Evolutionary conservation across 2,113 vertebrate species (phyloP), one percentile per base, ranked within the genome.

Genomic region (Phyllopteryx taeniolatus): DNA sequence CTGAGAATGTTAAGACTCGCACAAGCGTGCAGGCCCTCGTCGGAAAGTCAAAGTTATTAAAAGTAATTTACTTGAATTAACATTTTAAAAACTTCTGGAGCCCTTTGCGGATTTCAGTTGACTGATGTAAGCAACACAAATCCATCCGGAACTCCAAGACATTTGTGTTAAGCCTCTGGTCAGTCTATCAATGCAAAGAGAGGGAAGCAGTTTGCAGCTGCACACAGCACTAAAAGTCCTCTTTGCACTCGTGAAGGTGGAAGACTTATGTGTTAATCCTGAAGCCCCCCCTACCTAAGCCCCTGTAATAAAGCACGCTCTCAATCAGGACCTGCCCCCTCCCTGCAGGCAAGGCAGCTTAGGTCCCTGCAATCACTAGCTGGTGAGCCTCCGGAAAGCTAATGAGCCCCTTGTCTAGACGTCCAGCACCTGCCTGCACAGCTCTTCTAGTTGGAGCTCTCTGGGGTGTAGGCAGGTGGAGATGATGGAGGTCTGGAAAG

Each of bases 351-450:
- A 76, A 82, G 79, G 78, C 77, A 74, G 83, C 77, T 78, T 89
- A 88, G 88, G 87, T 87, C 85, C 82, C 80, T 61, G 88, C 91
- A 92, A 92, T 93, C 92, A 92, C 81, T 81, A 73, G 86, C 81
- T 87, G 89, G 88, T 87, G 87, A 92, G 90, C 88, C 69, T 68
- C 76, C 69, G 85, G 91, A 92, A 93, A 93, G 91, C 90, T 92
- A 93, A 93, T 93, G 89, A 93, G 91, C 80, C 83, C 84, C 84
- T 83, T 73, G 88, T 92, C 89, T 91, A 92, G 91, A 91, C 89
- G 73, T 67, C 85, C 79, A 76, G 79, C 90, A 88, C 91, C 91
- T 91, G 92, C 90, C 87, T 91, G 83, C 84, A 73, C 75, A 68
- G 83, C 85, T 61, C 73, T 47, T 78, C 73, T 68, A 59, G 71